These are phyloP conservation scores for Lacerta agilis DNA, from an alignment of 2,797 vertebrate species.

Conservation along the genomic window DNA sequence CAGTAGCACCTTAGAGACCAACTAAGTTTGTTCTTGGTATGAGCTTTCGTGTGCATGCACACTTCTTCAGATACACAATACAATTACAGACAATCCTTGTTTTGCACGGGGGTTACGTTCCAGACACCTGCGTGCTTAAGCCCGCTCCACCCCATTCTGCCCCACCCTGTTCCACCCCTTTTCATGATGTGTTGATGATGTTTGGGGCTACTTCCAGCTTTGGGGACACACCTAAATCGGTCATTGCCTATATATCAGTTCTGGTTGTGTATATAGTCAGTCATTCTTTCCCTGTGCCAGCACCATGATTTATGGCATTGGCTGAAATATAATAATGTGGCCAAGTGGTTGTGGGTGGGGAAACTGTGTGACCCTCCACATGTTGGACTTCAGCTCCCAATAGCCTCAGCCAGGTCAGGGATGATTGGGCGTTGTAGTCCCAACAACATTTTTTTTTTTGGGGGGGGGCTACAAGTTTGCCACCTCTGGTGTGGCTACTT, in stretches of 20 bases:
- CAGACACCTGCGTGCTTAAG: too few relatives aligned
- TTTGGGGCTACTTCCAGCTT: too few relatives aligned
- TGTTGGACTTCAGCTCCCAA: background rate
- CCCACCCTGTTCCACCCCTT: too few relatives aligned
- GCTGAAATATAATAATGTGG: background rate
- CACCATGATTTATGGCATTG: background rate
- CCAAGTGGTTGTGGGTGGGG: background rate
- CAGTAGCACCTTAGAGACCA: too few relatives aligned
- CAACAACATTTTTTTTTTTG: background rate
- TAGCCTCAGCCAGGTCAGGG: background rate
- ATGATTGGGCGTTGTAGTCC: background rate
- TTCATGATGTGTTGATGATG: background rate
- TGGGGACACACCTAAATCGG: background rate
- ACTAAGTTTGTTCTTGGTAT: too few relatives aligned
- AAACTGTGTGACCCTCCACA: too few relatives aligned
- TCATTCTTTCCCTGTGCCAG: background rate
- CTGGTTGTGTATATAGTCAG: background rate
- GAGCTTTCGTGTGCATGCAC: too few relatives aligned
- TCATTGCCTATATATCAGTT: background rate
- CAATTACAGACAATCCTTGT: background rate
- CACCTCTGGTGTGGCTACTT: background rate
- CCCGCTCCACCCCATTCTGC: too few relatives aligned
- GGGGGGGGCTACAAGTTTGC: background rate
- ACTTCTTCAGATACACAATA: too few relatives aligned
- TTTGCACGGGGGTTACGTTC: too few relatives aligned